phyloP scores from a whole-genome alignment of 2,113 vertebrate genomes.

The Phyllopteryx taeniolatus region DNA sequence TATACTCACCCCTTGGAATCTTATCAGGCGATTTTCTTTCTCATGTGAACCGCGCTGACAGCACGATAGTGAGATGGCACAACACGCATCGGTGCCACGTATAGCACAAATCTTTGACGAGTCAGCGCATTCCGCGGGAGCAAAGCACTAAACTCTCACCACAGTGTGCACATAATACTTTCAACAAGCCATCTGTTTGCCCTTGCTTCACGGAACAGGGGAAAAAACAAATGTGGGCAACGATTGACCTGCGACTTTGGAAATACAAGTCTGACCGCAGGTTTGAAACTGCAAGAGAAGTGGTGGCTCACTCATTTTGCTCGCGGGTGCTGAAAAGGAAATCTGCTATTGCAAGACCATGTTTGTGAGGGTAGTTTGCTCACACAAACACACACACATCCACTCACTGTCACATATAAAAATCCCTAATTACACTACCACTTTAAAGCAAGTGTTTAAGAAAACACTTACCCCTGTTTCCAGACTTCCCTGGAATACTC shows the following conservation, averaged over 20 bases:
- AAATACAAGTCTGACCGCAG: conserved; percentile 65
- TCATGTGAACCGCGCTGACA: conserved; percentile 63
- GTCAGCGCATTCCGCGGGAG: conserved; percentile 70
- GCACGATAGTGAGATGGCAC: conserved; percentile 59
- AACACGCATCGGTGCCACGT: conserved; percentile 60
- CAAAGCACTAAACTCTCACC: conserved; percentile 62
- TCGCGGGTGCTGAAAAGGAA: conserved; percentile 54
- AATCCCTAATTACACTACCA: conserved; percentile 8
- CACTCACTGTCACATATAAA: conserved; percentile 25
- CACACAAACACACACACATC: conserved; percentile 42
- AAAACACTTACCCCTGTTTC: neutral
- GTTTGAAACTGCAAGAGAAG: conserved; percentile 54
- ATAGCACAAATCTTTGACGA: conserved; percentile 54
- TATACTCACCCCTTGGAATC: conserved; percentile 39
- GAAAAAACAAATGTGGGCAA: conserved; percentile 63
- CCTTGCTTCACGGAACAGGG: conserved; percentile 61
- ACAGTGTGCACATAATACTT: conserved; percentile 63
- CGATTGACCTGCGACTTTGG: conserved; percentile 68
- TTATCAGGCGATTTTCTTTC: conserved; percentile 60
- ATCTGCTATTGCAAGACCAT: conserved; percentile 48
- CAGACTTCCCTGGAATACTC: neutral
- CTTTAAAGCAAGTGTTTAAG: conserved; percentile 8
- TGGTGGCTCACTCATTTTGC: conserved; percentile 33
- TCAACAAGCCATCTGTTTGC: conserved; percentile 65
- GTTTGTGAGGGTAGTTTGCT: conserved; percentile 48